These are phyloP conservation scores for Chymomyza caudatula DNA, from an alignment of 2,888 invertebrate genomes.

Conservation along the genomic window DNA sequence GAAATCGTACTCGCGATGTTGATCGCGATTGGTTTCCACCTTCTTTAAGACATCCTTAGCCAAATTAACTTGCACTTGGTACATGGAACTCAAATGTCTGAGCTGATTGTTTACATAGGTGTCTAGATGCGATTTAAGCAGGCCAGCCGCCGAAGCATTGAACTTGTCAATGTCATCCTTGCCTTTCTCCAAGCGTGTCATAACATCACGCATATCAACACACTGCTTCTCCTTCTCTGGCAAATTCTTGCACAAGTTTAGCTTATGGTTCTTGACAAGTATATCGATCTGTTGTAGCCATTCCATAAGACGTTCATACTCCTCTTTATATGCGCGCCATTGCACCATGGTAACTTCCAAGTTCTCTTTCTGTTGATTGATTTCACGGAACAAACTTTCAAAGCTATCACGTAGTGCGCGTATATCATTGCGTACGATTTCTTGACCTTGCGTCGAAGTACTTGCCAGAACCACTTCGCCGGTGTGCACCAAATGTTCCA, in stretches of 20 bases:
- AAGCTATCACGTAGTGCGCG: constrained; percentile 91
- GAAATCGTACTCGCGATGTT: constrained; percentile 88
- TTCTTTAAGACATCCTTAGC: constrained; percentile 94
- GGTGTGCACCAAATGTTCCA: constrained; percentile 92
- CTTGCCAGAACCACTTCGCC: constrained; percentile 92
- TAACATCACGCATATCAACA: constrained; percentile 87
- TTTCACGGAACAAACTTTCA: constrained; percentile 89
- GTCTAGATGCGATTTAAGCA: constrained; percentile 90
- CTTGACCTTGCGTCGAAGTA: constrained; percentile 89
- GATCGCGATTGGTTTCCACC: constrained; percentile 91
- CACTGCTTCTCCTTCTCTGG: constrained; percentile 92
- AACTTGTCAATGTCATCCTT: constrained; percentile 90
- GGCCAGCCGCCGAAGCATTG: constrained; percentile 86
- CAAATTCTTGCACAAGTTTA: constrained; percentile 87
- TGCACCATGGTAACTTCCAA: constrained; percentile 89
- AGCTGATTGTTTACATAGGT: constrained; percentile 92
- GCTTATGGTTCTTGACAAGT: constrained; percentile 92
- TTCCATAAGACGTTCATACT: constrained; percentile 92
- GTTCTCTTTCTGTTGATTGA: constrained; percentile 90
- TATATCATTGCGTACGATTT: constrained; percentile 90
- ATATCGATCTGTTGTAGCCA: constrained; percentile 96
- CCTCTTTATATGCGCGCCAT: constrained; percentile 95
- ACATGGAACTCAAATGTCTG: constrained; percentile 90
- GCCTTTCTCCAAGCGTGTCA: constrained; percentile 86
- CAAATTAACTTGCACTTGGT: constrained; percentile 92